Percentiles rank a stretch among this genome's conserved stretches.
Evolutionary conservation across 2,888 invertebrate genomes (phyloP).

Genomic region (Pyrgus malvae): DNA sequence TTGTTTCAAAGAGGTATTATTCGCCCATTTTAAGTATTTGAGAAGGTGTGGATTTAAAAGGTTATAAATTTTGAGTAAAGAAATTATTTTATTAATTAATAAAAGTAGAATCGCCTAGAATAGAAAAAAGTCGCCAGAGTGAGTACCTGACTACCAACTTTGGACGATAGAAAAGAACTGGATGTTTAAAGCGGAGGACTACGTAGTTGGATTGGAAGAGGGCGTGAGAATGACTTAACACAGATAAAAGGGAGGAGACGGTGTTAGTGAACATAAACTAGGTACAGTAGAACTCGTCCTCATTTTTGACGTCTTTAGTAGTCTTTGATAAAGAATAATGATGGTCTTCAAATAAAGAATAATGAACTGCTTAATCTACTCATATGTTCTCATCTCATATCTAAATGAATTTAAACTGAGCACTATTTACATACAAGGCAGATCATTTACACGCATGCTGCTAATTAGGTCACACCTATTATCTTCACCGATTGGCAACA

Average conservation of each 20-base stretch:
- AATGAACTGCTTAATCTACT: not conserved
- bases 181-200: too few relatives aligned
- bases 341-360: not conserved
- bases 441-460: slow-evolving; percentile 14
- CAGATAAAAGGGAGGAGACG: too few relatives aligned
- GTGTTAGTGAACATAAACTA: too few relatives aligned
- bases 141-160: too few relatives aligned
- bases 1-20: not conserved
- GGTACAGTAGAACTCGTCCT: too few relatives aligned
- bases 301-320: too few relatives aligned
- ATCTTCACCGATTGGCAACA: slow-evolving; percentile 17
- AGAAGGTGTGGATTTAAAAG: not conserved
- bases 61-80: not conserved
- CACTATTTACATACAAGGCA: slow-evolving; percentile 5
- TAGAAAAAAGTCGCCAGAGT: too few relatives aligned
- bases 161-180: too few relatives aligned
- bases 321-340: not conserved
- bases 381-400: not conserved
- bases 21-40: not conserved
- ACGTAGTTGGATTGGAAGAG: too few relatives aligned
- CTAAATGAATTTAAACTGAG: slow-evolving; percentile 2
- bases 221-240: too few relatives aligned
- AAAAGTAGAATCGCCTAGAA: too few relatives aligned
- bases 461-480: slow-evolving; percentile 21
- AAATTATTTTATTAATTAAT: too few relatives aligned